Percentiles rank a stretch among this genome's conserved stretches.
Conservation (phyloP, 2,888 invertebrate genomes). For the Zelleria hepariella region DNA sequence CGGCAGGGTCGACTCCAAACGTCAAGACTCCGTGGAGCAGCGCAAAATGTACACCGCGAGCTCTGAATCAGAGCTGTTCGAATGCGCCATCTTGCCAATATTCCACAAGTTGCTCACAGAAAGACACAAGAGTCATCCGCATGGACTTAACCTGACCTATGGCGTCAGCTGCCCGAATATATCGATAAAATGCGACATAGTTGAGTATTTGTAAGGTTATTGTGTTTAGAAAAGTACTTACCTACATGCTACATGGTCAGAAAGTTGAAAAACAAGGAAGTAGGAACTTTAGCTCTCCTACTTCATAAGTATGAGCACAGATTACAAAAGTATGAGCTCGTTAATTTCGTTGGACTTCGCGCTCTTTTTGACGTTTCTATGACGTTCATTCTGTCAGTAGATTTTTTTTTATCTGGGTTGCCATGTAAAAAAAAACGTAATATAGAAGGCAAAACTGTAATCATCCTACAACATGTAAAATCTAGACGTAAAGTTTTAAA, state of each 20-base stretch:
- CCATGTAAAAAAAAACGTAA: too few species aligned
- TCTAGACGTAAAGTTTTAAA: too few species aligned
- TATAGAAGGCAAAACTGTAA: too few species aligned
- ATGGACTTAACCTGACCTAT: constrained; percentile 77
- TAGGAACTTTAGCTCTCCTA: too few species aligned
- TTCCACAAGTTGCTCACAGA: constrained; percentile 93
- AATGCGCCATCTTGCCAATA: constrained; percentile 89
- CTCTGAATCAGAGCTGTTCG: constrained; percentile 87
- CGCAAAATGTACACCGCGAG: constrained; percentile 81
- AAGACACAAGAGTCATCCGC: constrained; percentile 79
- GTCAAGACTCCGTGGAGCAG: constrained; percentile 49
- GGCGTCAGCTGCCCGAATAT: constrained; percentile 94
- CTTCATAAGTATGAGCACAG: too few species aligned
- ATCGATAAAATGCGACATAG: constrained; percentile 96
- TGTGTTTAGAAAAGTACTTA: neutral
- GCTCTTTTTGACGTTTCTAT: too few species aligned
- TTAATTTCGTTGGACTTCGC: neutral
- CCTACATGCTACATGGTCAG: too few species aligned
- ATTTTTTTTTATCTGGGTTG: too few species aligned
- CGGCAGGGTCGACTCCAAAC: constrained; percentile 53
- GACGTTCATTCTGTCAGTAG: too few species aligned
- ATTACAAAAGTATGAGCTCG: neutral
- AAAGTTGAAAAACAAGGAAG: too few species aligned
- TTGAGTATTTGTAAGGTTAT: constrained; percentile 84
- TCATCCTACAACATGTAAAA: too few species aligned